Evolutionary conservation across 2,797 vertebrate species (phyloP), one percentile per base, ranked within the genome.

Genomic region (Cuculus canorus): DNA sequence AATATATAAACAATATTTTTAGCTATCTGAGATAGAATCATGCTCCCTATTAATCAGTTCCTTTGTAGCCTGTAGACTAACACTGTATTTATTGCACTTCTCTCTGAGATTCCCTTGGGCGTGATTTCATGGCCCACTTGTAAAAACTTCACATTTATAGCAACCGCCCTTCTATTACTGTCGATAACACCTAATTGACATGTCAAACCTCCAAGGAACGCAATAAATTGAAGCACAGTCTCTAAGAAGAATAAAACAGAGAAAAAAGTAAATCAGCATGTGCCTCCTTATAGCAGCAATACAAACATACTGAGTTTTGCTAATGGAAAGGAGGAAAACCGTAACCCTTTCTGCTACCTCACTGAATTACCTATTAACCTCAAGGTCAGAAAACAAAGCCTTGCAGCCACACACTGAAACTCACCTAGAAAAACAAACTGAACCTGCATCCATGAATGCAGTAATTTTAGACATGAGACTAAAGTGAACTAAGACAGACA

Each of bases 101-200:
- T 94, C 86, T 82, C 92, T 88, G 76, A 86, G 50, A 69, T 90
- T 96, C 95, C 94, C 94, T 92, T 86, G 97, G 89, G 92, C 94
- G 80, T 92, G 96, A 98, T 97, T 97, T 97, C 96, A 96, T 52
- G 86, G 96, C 80, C 87, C 93, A 94, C 95, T 96, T 81, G 30
- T 97, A 97, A 98, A 98, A 97, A 97, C 96, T 96, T 97, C 97
- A 96, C 95, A 92, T 96, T 98, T 97, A 97, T 81, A 97, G 92
- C 96, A 98, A 97, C 94, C 18, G 33, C 93, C 97, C 95, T 97
- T 97, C 97, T 96, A 96, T 97, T 97, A 98, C 94, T 96, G 96
- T 95, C 27, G 91, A 97, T 97, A 98, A 96, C 94, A 98, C 97
- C 97, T 97, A 98, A 98, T 97, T 98, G 98, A 97, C 95, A 97